phyloP scores from a whole-genome alignment of 2,888 invertebrate species.

The Nomada goodeniana region DNA sequence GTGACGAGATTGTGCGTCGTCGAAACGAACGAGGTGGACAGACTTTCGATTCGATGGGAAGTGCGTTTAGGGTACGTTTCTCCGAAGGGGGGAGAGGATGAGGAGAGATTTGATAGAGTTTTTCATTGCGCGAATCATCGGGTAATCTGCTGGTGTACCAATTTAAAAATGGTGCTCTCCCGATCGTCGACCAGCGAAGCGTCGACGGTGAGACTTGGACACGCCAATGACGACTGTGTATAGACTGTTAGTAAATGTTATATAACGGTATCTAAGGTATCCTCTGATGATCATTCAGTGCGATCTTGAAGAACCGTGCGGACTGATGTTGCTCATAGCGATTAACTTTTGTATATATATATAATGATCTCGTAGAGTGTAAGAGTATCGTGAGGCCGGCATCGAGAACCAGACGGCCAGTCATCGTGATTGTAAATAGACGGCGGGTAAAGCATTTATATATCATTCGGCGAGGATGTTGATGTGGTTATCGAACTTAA shows the following conservation, averaged over 20 bases:
- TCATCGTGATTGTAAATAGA: constrained; percentile 55
- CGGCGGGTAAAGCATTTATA: constrained; percentile 58
- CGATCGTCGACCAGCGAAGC: neutral
- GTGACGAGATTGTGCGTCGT: constrained; percentile 14
- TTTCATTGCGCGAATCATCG: constrained; percentile 36
- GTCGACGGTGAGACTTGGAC: constrained; percentile 30
- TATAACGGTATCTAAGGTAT: constrained; percentile 65
- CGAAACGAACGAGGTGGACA: neutral
- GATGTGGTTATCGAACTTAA: constrained; percentile 57
- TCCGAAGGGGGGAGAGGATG: neutral
- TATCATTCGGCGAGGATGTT: constrained; percentile 58
- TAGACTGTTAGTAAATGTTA: constrained; percentile 63
- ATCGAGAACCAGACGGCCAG: constrained; percentile 9
- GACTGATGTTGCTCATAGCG: constrained; percentile 65
- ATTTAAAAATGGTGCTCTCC: constrained; percentile 23
- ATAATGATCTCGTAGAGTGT: constrained; percentile 62
- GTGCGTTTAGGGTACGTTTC: neutral
- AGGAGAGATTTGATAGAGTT: neutral
- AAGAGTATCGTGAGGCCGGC: constrained; percentile 44
- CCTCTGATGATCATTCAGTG: constrained; percentile 29
- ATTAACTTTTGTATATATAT: constrained; percentile 73
- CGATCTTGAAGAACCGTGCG: constrained; percentile 41
- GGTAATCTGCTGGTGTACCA: constrained; percentile 35
- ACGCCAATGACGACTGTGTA: constrained; percentile 39
- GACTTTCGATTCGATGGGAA: constrained; percentile 5